These are phyloP conservation scores for Charanyca ferruginea DNA, from an alignment of 2,888 invertebrate species.

Conservation along the genomic window DNA sequence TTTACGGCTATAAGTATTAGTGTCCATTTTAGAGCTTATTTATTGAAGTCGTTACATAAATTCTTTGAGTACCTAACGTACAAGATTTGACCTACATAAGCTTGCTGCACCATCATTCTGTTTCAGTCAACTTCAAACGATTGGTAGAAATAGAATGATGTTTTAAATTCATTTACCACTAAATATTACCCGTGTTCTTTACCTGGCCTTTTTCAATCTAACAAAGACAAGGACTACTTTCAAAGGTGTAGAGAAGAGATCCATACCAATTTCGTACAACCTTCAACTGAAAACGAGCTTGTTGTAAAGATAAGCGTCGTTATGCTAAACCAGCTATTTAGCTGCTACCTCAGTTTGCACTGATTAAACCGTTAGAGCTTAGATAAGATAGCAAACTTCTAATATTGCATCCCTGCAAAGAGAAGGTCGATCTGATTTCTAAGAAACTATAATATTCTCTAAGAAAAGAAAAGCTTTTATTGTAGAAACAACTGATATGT, in stretches of 20 bases:
- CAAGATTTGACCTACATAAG: too few relatives aligned
- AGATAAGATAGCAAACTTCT: constrained; percentile 24
- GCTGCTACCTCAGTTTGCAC: constrained; percentile 19
- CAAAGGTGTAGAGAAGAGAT: background rate
- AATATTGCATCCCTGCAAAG: constrained; percentile 16
- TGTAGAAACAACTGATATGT: background rate
- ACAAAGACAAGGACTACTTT: background rate
- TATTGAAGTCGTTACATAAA: too few relatives aligned
- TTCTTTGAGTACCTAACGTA: too few relatives aligned
- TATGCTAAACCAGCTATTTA: constrained; percentile 22
- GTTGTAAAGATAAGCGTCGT: constrained; percentile 13
- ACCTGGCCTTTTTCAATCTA: background rate
- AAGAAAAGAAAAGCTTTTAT: background rate
- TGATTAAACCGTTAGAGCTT: constrained; percentile 21
- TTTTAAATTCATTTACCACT: too few relatives aligned
- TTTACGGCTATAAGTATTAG: background rate
- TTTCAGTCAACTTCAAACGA: too few relatives aligned
- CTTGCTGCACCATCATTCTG: too few relatives aligned
- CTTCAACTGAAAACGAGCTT: constrained; percentile 23
- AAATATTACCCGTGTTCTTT: too few relatives aligned
- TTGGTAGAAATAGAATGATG: too few relatives aligned
- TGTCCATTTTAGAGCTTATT: background rate
- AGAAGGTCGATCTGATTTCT: constrained; percentile 2
- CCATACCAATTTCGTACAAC: constrained; percentile 6
- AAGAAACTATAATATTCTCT: background rate